phyloP scores from a whole-genome alignment of 2,113 vertebrate species.

The Paratilapia polleni region DNA sequence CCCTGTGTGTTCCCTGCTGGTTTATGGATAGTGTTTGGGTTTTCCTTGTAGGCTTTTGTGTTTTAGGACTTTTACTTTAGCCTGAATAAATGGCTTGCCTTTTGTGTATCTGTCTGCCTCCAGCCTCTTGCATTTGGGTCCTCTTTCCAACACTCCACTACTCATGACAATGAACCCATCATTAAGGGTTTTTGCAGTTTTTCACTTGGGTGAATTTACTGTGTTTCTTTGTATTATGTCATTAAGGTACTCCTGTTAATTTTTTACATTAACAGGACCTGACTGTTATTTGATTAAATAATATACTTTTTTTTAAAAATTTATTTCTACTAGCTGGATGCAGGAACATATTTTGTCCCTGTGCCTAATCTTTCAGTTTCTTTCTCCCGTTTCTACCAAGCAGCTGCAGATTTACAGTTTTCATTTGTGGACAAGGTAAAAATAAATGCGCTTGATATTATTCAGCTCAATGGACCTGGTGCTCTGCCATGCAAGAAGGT shows the following conservation, averaged over 20 bases:
- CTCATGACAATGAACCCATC: not conserved
- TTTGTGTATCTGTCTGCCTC: not conserved
- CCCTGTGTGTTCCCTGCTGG: rapidly evolving
- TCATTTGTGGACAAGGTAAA: not conserved
- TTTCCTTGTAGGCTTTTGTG: not conserved
- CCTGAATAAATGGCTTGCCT: not conserved
- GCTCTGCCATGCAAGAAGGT: not conserved
- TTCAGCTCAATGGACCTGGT: not conserved
- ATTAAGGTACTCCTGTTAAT: not conserved
- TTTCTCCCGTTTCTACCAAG: not conserved
- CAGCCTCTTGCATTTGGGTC: rapidly evolving
- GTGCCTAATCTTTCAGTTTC: not conserved
- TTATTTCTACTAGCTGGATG: not conserved
- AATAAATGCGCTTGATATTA: slow-evolving; percentile 22
- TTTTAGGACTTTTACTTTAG: not conserved
- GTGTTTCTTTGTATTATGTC: not conserved
- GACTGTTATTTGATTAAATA: not conserved
- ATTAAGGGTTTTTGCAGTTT: not conserved
- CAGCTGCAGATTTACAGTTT: not conserved
- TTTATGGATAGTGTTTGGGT: rapidly evolving
- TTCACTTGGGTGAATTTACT: not conserved
- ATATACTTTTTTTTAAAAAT: no score
- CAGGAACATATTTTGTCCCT: not conserved
- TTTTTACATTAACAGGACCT: not conserved
- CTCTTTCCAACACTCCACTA: not conserved